Base-by-base conservation (phyloP, 2,113 vertebrate genomes). In the Labeo rohita region DNA sequence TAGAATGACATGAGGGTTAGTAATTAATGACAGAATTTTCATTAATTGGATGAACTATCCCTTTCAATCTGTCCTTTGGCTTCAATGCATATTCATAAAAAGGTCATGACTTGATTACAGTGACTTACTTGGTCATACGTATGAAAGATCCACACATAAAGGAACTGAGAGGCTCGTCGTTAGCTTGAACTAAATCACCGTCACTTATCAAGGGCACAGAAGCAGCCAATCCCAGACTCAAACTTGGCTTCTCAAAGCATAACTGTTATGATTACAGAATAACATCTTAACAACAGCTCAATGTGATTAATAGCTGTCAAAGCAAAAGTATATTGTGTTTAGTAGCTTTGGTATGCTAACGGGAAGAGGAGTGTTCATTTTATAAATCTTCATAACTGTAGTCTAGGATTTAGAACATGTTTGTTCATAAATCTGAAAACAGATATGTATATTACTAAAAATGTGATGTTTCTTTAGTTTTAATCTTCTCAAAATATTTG, bases 81-180 rank as follows among this genome's bases (percentile, higher is more conserved):
- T 74, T 47, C 6, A 72, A 18, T 12, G 10, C 6, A 63, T 59
- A 49, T 18, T 18, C 45, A 52, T 50, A 18, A 61, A 70, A 39
- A 2, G 47, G 15, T 16, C 28, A 10, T 50, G 59, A 23, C 50
- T 68, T 52, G 23, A 88, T 36, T 45, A n/a, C 43, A 52, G 3
- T 4, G 36, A 81, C 95, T 95, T 92, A 97, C 97, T 96, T 96
- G 89, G 93, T 97, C 96, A 98, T 97, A 70, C 73, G 59, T 91
- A 94, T 95, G 88, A 94, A 94, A 1, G 96, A 93, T 59, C 95
- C 96, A 82, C 92, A 94, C 7, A 65, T 88, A 91, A 96, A 97
- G 0, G 94, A 95, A 87, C 94, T 94, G 0, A 92, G 87, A 3
- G 95, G 90, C 34, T 96, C 96, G 59, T 96, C 94, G 0, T 97